These are phyloP conservation scores for Gavia stellata DNA, from an alignment of 2,113 vertebrate species.

Conservation along the genomic window DNA sequence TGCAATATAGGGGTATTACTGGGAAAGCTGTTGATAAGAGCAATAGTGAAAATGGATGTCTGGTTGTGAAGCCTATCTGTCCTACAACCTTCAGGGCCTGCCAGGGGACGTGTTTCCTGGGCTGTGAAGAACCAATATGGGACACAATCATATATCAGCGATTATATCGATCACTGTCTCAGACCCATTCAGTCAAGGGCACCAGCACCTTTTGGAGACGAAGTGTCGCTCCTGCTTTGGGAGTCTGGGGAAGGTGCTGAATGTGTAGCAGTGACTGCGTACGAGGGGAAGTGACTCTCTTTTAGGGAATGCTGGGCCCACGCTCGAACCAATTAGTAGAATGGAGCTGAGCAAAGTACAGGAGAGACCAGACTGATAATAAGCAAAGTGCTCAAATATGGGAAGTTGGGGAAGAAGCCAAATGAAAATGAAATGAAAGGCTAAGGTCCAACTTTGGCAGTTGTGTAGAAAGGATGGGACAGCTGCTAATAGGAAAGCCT, in stretches of 20 bases:
- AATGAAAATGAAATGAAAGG: slow-evolving; percentile 65
- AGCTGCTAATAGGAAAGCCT: background rate
- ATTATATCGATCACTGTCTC: slow-evolving; percentile 50
- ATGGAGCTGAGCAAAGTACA: slow-evolving; percentile 33
- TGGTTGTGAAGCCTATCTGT: slow-evolving; percentile 22
- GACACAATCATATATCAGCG: slow-evolving; percentile 41
- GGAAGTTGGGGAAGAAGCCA: slow-evolving; percentile 62
- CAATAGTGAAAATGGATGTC: slow-evolving; percentile 9
- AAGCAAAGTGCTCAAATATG: slow-evolving; percentile 53
- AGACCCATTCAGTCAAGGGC: slow-evolving; percentile 29
- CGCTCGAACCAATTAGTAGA: slow-evolving; percentile 28
- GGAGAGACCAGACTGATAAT: slow-evolving; percentile 38
- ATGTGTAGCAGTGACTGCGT: accelerated
- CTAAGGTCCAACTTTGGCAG: slow-evolving; percentile 40
- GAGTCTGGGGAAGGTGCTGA: background rate
- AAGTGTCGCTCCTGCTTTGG: background rate
- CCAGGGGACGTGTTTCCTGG: slow-evolving; percentile 54
- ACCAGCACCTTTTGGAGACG: background rate
- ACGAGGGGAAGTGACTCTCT: background rate
- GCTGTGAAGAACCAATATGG: slow-evolving; percentile 60
- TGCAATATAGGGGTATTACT: background rate
- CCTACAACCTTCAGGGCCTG: slow-evolving; percentile 51
- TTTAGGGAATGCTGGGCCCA: background rate
- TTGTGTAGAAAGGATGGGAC: background rate
- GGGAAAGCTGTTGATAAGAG: background rate